These are phyloP conservation scores for Cantharis nigra DNA, from an alignment of 2,888 invertebrate genomes.

Conservation along the genomic window DNA sequence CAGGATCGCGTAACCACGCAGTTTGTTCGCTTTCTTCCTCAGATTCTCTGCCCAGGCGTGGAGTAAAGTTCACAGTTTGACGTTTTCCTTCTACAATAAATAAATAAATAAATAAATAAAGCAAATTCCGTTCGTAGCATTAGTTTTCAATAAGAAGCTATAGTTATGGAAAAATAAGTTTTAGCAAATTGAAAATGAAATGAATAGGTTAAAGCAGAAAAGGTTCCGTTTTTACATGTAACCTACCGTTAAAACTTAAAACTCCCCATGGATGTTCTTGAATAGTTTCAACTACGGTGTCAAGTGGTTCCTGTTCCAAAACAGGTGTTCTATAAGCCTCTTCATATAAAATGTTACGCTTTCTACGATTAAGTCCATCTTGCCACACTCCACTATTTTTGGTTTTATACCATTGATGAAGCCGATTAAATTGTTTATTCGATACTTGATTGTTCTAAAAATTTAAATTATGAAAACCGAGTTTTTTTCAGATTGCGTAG, in stretches of 20 bases:
- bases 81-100: slow-evolving; percentile 43
- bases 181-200: too few relatives aligned
- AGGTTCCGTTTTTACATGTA: too few relatives aligned
- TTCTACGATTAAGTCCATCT: slow-evolving; percentile 59
- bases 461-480: background rate
- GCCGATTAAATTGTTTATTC: background rate
- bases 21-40: slow-evolving; percentile 43
- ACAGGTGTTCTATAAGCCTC: slow-evolving; percentile 36
- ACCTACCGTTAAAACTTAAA: slow-evolving; percentile 52
- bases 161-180: too few relatives aligned
- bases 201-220: too few relatives aligned
- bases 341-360: slow-evolving; percentile 49
- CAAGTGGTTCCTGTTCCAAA: slow-evolving; percentile 45
- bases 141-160: too few relatives aligned
- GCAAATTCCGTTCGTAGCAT: too few relatives aligned
- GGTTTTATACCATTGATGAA: slow-evolving; percentile 16
- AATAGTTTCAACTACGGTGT: slow-evolving; percentile 51
- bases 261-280: slow-evolving; percentile 54
- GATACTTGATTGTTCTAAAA: background rate
- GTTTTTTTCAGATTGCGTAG: too few relatives aligned
- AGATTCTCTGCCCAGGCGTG: slow-evolving; percentile 58
- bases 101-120: background rate
- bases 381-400: slow-evolving; percentile 55
- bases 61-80: slow-evolving; percentile 54
- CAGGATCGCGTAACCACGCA: slow-evolving; percentile 42